These are phyloP conservation scores for Drosophila sulfurigaster DNA, from an alignment of 1,140 invertebrate genomes.

Conservation along the genomic window DNA sequence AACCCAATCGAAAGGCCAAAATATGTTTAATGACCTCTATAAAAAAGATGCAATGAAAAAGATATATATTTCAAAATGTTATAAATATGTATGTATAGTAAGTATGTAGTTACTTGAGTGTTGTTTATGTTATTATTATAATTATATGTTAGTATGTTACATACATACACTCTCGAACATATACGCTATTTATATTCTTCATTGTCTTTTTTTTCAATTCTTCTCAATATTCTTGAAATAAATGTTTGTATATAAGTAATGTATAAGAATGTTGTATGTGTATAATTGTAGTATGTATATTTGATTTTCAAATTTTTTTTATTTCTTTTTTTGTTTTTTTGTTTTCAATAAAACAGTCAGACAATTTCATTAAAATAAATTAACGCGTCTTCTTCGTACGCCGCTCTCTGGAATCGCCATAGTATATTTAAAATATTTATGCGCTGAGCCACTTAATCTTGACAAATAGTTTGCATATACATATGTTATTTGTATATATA, in stretches of 20 bases:
- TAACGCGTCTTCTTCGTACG: constrained; percentile 33
- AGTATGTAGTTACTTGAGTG: constrained; percentile 65
- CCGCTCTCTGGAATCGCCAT: constrained; percentile 49
- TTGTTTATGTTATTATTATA: constrained; percentile 51
- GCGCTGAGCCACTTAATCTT: constrained; percentile 76
- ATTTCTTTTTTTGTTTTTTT: constrained; percentile 32
- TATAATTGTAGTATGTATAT: constrained; percentile 63
- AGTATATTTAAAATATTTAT: constrained; percentile 77
- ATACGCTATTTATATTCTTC: constrained; percentile 62
- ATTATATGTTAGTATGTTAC: constrained; percentile 58
- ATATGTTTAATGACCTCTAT: constrained; percentile 45
- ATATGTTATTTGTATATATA: constrained; percentile 33
- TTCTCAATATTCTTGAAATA: constrained; percentile 60
- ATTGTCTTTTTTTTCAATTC: not conserved
- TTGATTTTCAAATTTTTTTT: constrained; percentile 47
- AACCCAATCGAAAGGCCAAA: constrained; percentile 53
- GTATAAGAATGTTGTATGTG: constrained; percentile 45
- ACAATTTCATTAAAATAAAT: constrained; percentile 74
- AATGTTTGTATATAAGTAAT: constrained; percentile 54
- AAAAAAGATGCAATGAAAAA: constrained; percentile 56
- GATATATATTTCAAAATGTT: constrained; percentile 51
- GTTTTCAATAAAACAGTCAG: constrained; percentile 73
- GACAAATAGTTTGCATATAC: constrained; percentile 64
- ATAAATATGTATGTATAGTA: constrained; percentile 34
- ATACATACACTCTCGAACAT: constrained; percentile 56